phyloP scores from a whole-genome alignment of 2,797 vertebrate species.

The Gymnopithys bicolor region DNA sequence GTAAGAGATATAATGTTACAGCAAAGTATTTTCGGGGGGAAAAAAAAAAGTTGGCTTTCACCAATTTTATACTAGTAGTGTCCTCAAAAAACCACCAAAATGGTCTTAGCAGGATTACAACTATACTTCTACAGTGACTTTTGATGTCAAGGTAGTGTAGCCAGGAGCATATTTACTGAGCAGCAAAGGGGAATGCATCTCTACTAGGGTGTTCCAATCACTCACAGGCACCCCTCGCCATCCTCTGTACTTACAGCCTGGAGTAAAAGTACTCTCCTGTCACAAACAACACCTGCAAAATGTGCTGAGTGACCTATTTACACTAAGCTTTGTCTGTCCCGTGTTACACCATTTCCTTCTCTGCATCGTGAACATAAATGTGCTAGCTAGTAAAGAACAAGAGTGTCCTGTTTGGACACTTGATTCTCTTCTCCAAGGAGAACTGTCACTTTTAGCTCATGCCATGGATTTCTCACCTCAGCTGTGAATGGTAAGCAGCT shows the following conservation, averaged over 20 bases:
- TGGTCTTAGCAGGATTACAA: neutral
- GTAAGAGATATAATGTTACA: neutral
- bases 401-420: neutral
- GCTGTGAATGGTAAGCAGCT: conserved; percentile 10
- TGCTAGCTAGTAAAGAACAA: neutral
- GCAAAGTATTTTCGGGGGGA: neutral
- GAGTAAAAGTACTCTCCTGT: neutral
- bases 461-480: neutral
- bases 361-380: neutral
- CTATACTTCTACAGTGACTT: neutral
- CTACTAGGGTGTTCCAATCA: neutral
- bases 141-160: neutral
- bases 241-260: neutral
- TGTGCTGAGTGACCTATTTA: neutral
- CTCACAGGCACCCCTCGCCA: neutral
- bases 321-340: neutral
- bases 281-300: neutral
- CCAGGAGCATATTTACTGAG: neutral
- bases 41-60: neutral
- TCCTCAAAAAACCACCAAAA: neutral
- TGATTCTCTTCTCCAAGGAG: neutral
- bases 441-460: neutral
- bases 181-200: neutral
- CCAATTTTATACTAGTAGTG: neutral
- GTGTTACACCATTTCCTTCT: neutral